A percentile compares a stretch with the other conserved stretches of the same genome.
Evolutionary conservation across 2,888 invertebrate genomes (phyloP).

Genomic region (Formica aserva): DNA sequence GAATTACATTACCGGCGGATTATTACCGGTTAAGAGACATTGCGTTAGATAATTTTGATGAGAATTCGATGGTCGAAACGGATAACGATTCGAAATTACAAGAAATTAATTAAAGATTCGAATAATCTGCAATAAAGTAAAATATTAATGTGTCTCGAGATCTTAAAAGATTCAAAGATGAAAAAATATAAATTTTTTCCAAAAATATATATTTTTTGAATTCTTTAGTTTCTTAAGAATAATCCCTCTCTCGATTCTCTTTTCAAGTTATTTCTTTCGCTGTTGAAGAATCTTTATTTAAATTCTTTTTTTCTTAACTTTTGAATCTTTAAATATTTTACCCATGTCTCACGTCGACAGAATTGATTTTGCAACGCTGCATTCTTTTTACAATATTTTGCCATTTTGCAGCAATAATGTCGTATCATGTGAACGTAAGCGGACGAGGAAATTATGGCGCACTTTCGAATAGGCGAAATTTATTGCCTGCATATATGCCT

Average conservation of each 20-base stretch:
- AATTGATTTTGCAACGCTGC: constrained; percentile 1
- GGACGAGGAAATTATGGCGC: constrained; percentile 42
- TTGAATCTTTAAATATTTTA: not conserved
- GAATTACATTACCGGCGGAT: constrained; percentile 53
- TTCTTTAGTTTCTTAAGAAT: too few species aligned
- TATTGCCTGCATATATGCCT: constrained; percentile 43
- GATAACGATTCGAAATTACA: not conserved
- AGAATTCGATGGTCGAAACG: not conserved
- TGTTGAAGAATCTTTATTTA: not conserved
- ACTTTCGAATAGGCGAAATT: constrained; percentile 20
- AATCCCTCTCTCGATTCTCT: not conserved
- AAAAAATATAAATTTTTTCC: not conserved
- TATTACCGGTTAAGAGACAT: constrained; percentile 12
- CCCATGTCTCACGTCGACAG: not conserved
- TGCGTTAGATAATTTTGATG: constrained; percentile 4
- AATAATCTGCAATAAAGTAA: not conserved
- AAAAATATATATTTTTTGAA: not conserved
- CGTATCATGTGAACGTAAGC: constrained; percentile 23
- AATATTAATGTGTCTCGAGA: too few species aligned
- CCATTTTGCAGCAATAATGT: not conserved
- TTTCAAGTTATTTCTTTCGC: not conserved
- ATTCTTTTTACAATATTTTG: not conserved
- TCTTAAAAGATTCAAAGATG: not conserved
- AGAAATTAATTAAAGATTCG: not conserved
- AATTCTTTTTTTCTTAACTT: not conserved